Conservation (phyloP, 1,140 invertebrate species). For the Helicoverpa zea region DNA sequence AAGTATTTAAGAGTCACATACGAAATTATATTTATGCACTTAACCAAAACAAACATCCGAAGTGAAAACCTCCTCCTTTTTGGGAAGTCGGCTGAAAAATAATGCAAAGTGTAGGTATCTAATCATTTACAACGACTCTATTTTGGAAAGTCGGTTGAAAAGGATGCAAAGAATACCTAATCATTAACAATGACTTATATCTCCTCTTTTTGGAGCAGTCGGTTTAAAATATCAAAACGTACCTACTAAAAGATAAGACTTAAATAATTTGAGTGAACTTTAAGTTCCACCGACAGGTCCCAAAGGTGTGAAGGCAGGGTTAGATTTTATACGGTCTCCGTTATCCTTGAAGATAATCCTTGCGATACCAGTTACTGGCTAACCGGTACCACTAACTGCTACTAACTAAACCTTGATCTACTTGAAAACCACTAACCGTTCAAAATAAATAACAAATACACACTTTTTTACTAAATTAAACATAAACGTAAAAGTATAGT, state of each 20-base stretch:
- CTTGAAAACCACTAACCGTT: conserved; percentile 26
- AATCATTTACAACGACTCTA: too few species aligned
- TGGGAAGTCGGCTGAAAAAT: too few species aligned
- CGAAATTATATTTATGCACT: too few species aligned
- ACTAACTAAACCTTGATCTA: conserved; percentile 31
- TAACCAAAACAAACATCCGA: too few species aligned
- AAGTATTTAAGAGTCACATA: too few species aligned
- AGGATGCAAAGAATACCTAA: too few species aligned
- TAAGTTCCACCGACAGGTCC: not conserved
- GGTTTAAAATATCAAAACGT: not conserved
- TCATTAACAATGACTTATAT: too few species aligned
- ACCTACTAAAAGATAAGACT: not conserved
- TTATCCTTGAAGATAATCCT: conserved; percentile 25
- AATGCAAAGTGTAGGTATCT: too few species aligned
- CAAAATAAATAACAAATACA: conserved; percentile 26
- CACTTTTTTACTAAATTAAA: not conserved
- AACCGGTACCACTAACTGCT: conserved; percentile 11
- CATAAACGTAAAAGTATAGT: too few species aligned
- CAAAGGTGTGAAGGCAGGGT: conserved; percentile 7
- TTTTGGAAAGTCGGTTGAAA: too few species aligned
- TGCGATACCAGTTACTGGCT: not conserved
- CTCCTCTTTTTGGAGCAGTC: too few species aligned
- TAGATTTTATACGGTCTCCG: not conserved
- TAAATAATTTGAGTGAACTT: not conserved
- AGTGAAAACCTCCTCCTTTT: too few species aligned